Conservation (phyloP, 2,113 vertebrate genomes). For the Accipiter cooperii region DNA sequence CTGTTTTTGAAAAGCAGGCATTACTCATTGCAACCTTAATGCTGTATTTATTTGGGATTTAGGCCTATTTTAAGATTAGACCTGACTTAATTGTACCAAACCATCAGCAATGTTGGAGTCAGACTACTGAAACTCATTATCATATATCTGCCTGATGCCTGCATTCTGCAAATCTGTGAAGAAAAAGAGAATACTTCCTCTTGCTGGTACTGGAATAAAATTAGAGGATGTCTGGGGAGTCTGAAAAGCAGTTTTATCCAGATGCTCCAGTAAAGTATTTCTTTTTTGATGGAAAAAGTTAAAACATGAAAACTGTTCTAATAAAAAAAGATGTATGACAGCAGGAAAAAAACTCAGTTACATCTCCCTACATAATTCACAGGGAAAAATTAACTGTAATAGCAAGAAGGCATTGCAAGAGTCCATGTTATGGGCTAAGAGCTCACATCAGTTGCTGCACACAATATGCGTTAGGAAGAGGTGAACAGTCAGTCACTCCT, state of each 20-base stretch:
- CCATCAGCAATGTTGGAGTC: slow-evolving; percentile 5
- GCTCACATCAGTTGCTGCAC: neutral
- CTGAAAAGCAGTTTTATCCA: neutral
- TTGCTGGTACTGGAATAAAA: neutral
- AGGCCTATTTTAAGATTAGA: slow-evolving; percentile 67
- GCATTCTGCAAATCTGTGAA: neutral
- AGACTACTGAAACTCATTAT: slow-evolving; percentile 9
- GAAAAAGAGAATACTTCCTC: neutral
- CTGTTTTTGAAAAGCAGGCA: slow-evolving; percentile 55
- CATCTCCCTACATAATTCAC: neutral
- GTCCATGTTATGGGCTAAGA: neutral
- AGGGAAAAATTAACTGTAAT: neutral
- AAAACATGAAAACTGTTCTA: neutral
- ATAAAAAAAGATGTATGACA: neutral
- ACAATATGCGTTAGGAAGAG: neutral
- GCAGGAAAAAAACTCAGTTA: neutral
- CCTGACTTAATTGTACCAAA: slow-evolving; percentile 62
- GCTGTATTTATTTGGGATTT: slow-evolving; percentile 66
- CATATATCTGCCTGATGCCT: neutral
- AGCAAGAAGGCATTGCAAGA: neutral
- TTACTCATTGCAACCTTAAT: slow-evolving; percentile 51
- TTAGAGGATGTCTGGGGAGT: neutral
- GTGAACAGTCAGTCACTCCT: neutral
- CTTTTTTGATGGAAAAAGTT: neutral
- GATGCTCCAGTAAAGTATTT: neutral